Conservation (phyloP, 2,888 invertebrate genomes). For the Acheta domesticus region DNA sequence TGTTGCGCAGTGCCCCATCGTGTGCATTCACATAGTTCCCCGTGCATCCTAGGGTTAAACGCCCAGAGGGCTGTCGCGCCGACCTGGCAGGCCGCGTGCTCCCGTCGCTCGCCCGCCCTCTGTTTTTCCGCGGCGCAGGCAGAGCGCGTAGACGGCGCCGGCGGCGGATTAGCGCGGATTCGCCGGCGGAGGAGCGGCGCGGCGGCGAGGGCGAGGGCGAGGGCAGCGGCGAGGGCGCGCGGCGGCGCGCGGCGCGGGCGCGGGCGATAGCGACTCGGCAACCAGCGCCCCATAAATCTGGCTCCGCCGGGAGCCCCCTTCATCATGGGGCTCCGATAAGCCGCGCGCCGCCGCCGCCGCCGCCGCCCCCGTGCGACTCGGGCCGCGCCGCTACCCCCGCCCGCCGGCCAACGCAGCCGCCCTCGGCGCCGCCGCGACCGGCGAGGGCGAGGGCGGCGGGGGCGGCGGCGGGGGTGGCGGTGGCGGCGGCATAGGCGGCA, state of each 20-base stretch:
- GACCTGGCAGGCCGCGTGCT: too few species aligned
- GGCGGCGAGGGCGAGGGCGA: too few species aligned
- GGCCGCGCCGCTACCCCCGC: not conserved
- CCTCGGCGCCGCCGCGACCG: not conserved
- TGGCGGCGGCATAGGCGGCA: not conserved
- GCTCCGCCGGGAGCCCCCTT: slow-evolving; percentile 28
- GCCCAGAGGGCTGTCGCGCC: too few species aligned
- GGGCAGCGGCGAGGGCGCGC: not conserved
- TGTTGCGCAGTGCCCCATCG: too few species aligned
- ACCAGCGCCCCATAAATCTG: slow-evolving; percentile 29
- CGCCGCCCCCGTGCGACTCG: not conserved
- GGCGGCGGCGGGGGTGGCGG: not conserved
- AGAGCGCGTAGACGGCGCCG: too few species aligned
- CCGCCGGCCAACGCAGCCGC: not conserved
- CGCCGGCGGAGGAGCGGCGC: too few species aligned
- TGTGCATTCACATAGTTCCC: too few species aligned
- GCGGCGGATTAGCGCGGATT: too few species aligned
- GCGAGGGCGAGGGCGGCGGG: not conserved
- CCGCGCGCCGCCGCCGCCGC: slow-evolving; percentile 22
- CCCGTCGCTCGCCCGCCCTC: too few species aligned
- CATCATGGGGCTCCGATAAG: slow-evolving; percentile 29
- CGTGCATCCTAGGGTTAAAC: too few species aligned
- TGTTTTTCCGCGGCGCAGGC: too few species aligned
- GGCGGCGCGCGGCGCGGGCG: not conserved
- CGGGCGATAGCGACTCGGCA: slow-evolving; percentile 19